Base-by-base conservation (phyloP, 2,888 invertebrate genomes). In the Sminthurinus aureus region DNA sequence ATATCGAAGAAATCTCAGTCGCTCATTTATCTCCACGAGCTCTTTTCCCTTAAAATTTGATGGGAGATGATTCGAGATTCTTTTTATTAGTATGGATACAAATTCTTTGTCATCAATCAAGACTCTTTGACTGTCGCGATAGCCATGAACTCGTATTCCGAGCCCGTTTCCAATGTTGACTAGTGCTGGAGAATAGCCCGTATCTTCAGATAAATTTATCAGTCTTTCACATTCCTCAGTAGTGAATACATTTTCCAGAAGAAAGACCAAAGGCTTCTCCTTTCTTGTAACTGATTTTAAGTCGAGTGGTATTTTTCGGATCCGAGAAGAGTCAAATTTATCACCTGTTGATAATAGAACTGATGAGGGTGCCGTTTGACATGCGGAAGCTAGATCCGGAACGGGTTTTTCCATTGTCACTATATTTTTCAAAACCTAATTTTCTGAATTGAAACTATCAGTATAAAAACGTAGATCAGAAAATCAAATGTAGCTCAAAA, bases 71-170 rank as follows among this genome's bases (percentile, higher is more conserved):
- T 64, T 8, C 2, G 74, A 51, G n/a, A 87, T 84, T 26, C 87
- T 26, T 20, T 69, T 4, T 58, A 80, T 84, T 1, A 87, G 71
- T 13, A 83, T 75, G 71, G 51, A 13, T 3, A 64, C 79, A 64
- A 87, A 85, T 79, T 84, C 81, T 24, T 77, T 69, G 79, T 84
- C 83, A 71, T 87, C 86, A 38, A 85, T 81, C 52, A 87, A 82
- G 58, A 85, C 81, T 22, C 86, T 78, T 24, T 38, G 58, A 0
- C 85, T 84, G 64, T 83, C 85, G 67, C 87, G 38, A 51, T 24
- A 20, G 22, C 22, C 64, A 2, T 12, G 24, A 6, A 18, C 8
- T 8, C 18, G 15, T 6, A 78, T 4, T 78, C 12, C 58, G 2
- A 15, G 13, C 13, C 78, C 64, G 22, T 50, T 22, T 20, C 24